Evolutionary conservation across 2,888 invertebrate genomes (phyloP).

Genomic region (Diarsia dahlii): DNA sequence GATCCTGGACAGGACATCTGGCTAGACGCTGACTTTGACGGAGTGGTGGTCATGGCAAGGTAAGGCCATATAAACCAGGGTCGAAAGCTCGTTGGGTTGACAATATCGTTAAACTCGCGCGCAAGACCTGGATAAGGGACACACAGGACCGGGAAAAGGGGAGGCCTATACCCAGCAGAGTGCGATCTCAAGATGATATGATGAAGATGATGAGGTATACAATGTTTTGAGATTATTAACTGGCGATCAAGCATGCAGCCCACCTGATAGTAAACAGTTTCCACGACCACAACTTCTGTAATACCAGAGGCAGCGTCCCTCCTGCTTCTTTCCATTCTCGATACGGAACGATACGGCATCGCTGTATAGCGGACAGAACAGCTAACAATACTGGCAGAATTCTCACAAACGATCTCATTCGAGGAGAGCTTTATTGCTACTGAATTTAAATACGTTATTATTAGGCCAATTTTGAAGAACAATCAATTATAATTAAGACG

Average conservation of each 20-base stretch:
- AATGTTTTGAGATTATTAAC: neutral
- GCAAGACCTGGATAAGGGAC: too few species aligned
- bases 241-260: neutral
- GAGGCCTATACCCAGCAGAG: too few species aligned
- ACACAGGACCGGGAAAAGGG: too few species aligned
- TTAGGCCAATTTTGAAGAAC: conserved; percentile 35
- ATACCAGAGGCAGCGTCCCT: neutral
- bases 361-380: neutral
- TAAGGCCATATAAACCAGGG: too few species aligned
- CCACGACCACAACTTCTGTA: conserved; percentile 17
- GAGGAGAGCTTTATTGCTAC: conserved; percentile 26
- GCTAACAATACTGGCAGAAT: neutral
- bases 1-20: too few species aligned
- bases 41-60: too few species aligned
- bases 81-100: too few species aligned
- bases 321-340: neutral
- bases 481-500: conserved; percentile 45
- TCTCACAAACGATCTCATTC: conserved; percentile 32
- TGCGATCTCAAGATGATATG: too few species aligned
- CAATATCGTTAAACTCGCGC: too few species aligned
- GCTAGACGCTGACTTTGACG: too few species aligned
- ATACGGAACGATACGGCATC: conserved; percentile 10
- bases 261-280: conserved; percentile 34
- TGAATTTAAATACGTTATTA: conserved; percentile 38
- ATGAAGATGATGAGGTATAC: neutral